Evolutionary conservation across 2,113 vertebrate genomes (phyloP).

Genomic region (Ictidomys tridecemlineatus): DNA sequence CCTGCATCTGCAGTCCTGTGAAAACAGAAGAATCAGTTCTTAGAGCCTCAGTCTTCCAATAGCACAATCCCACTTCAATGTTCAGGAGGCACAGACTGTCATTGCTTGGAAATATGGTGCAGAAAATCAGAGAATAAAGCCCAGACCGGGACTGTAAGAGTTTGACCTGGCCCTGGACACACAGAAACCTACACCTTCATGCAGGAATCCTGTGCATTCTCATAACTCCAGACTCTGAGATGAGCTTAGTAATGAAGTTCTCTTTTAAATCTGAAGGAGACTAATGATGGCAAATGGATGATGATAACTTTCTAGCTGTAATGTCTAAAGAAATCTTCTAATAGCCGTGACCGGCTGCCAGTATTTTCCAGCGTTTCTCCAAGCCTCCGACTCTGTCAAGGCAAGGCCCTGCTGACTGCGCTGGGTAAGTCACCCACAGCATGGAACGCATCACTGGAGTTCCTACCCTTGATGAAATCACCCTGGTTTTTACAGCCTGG

Average conservation of each 20-base stretch:
- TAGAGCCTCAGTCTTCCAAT: background rate
- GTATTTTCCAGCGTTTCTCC: slow-evolving; percentile 8
- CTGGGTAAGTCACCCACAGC: slow-evolving; percentile 72
- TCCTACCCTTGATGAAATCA: slow-evolving; percentile 87
- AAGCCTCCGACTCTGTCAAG: background rate
- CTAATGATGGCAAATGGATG: background rate
- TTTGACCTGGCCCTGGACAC: background rate
- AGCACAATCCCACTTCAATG: background rate
- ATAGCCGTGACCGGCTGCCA: background rate
- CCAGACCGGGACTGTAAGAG: background rate
- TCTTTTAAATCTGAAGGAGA: background rate
- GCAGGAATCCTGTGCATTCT: background rate
- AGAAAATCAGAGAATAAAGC: background rate
- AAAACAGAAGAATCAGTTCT: background rate
- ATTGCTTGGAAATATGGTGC: background rate
- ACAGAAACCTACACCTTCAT: background rate
- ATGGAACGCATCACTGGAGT: slow-evolving; percentile 77
- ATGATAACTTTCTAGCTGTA: background rate
- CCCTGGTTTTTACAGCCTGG: slow-evolving; percentile 85
- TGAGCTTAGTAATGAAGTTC: background rate
- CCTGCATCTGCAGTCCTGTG: background rate
- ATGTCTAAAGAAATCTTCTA: background rate
- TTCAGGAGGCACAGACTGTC: background rate
- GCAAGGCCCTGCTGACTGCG: slow-evolving; percentile 50
- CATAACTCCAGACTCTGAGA: background rate